These are phyloP conservation scores for Enteromius mattozi DNA, from an alignment of 2,797 vertebrate species.

Conservation along the genomic window DNA sequence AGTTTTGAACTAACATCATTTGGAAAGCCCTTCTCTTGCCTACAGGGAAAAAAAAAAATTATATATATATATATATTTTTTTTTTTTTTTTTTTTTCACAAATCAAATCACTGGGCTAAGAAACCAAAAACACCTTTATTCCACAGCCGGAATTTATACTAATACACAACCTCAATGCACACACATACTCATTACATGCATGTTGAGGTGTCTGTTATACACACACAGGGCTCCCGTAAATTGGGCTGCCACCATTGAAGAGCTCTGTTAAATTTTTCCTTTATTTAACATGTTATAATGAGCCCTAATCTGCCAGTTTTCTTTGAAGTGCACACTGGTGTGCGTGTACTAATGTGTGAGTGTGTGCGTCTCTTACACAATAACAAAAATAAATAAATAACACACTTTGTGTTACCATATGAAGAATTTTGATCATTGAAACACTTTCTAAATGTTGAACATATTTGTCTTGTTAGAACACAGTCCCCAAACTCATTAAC, in stretches of 20 bases:
- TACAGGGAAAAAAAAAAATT: too few species aligned
- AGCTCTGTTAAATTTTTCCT: not conserved
- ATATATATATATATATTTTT: too few species aligned
- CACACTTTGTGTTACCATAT: not conserved
- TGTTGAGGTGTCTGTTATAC: not conserved
- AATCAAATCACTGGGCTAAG: too few species aligned
- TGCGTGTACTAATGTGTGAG: not conserved
- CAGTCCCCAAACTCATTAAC: constrained; percentile 55
- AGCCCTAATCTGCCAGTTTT: not conserved
- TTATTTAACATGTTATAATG: constrained; percentile 28
- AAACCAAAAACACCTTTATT: not conserved
- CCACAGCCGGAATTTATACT: not conserved
- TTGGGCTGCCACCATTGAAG: constrained; percentile 6
- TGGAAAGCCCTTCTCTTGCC: too few species aligned
- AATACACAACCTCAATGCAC: not conserved
- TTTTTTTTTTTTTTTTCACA: too few species aligned
- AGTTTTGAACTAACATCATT: too few species aligned
- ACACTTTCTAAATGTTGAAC: constrained; percentile 7
- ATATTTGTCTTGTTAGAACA: constrained; percentile 36
- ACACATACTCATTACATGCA: not conserved
- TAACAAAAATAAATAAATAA: not conserved
- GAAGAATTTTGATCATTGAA: constrained; percentile 17
- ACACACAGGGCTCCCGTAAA: not conserved
- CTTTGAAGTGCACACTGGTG: not conserved
- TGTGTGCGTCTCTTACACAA: not conserved